Percentiles rank a stretch among this genome's conserved stretches.
Evolutionary conservation across 1,140 invertebrate genomes (phyloP).

Genomic region (Zelostemma sp.): DNA sequence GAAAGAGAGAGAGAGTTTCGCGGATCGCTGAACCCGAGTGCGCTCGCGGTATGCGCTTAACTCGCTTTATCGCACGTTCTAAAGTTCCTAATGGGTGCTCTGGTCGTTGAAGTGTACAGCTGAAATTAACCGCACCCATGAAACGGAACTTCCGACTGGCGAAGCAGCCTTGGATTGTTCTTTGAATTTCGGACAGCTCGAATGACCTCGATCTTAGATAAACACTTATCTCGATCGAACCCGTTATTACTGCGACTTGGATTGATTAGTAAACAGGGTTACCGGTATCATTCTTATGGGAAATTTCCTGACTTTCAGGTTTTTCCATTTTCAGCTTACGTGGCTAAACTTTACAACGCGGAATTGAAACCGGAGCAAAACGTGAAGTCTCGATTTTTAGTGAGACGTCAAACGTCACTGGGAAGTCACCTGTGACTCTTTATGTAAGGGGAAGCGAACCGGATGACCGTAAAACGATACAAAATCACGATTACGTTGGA

Average conservation of each 20-base stretch:
- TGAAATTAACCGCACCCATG: constrained; percentile 39
- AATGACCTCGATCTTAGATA: not conserved
- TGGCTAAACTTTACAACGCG: no score
- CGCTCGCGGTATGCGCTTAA: constrained; percentile 32
- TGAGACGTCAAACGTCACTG: constrained; percentile 11
- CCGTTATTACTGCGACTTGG: not conserved
- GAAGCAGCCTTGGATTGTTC: constrained; percentile 37
- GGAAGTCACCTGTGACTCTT: constrained; percentile 30
- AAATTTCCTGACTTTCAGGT: no score
- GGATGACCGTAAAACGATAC: constrained; percentile 9
- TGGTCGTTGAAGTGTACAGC: constrained; percentile 32
- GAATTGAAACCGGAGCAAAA: not conserved
- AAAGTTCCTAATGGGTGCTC: constrained; percentile 25
- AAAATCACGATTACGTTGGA: constrained; percentile 13
- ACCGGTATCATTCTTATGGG: no score
- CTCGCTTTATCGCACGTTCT: constrained; percentile 31
- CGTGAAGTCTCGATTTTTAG: constrained; percentile 15
- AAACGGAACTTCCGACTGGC: constrained; percentile 54
- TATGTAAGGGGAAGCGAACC: constrained; percentile 17
- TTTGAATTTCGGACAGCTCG: not conserved
- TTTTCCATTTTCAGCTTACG: not conserved
- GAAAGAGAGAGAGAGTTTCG: constrained; percentile 56
- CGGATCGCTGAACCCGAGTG: constrained; percentile 56
- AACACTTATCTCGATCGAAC: not conserved
- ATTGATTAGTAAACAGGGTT: not conserved